Conservation (phyloP, 2,888 invertebrate genomes). For the Nymphalis c-album region DNA sequence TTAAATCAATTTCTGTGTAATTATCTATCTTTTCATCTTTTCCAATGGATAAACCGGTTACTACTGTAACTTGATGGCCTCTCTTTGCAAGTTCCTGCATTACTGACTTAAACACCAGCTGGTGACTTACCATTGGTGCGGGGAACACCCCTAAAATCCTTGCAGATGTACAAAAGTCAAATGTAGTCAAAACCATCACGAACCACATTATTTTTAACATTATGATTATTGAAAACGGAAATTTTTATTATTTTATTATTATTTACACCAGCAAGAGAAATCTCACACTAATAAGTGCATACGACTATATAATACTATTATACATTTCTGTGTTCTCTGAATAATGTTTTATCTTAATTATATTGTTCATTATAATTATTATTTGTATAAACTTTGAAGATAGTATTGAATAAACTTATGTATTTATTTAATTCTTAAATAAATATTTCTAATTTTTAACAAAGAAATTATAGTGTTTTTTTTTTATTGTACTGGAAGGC, state of each 20-base stretch:
- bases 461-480: too few relatives aligned
- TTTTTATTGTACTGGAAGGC: too few relatives aligned
- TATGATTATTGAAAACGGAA: not conserved
- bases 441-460: too few relatives aligned
- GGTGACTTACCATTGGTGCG: constrained; percentile 68
- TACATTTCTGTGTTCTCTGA: too few relatives aligned
- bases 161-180: constrained; percentile 37
- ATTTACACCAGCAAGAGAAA: too few relatives aligned
- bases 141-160: constrained; percentile 62
- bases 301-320: too few relatives aligned
- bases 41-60: constrained; percentile 60
- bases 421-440: too few relatives aligned
- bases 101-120: constrained; percentile 61
- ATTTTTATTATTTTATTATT: not conserved
- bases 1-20: constrained; percentile 61
- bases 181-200: not conserved
- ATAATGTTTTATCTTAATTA: too few relatives aligned
- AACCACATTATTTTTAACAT: constrained; percentile 5
- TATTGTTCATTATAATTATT: too few relatives aligned
- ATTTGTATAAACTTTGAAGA: too few relatives aligned
- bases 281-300: too few relatives aligned
- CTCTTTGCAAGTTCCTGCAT: constrained; percentile 58
- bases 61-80: constrained; percentile 68
- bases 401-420: too few relatives aligned
- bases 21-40: constrained; percentile 50